Evolutionary conservation across 2,888 invertebrate genomes (phyloP).

Genomic region (Caenorhabditis angaria): DNA sequence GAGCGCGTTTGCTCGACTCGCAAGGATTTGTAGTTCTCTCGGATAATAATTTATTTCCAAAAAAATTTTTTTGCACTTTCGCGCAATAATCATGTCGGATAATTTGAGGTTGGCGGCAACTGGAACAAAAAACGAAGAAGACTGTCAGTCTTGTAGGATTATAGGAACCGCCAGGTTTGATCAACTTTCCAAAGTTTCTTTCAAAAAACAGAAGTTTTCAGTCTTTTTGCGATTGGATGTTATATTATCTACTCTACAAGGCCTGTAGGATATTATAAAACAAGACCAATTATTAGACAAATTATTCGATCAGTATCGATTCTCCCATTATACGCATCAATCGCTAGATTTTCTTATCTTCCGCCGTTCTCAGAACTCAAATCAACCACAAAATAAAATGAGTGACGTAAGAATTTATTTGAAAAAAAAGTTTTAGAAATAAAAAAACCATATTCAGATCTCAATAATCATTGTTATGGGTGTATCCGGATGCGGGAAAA

Average conservation of each 20-base stretch:
- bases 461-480: constrained; percentile 36
- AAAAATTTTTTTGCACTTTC: constrained; percentile 8
- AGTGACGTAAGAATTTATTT: constrained; percentile 20
- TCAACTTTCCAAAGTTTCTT: neutral
- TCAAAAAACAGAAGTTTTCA: constrained; percentile 12
- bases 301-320: constrained; percentile 39
- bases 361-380: constrained; percentile 34
- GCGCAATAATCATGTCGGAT: neutral
- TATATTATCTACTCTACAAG: constrained; percentile 36
- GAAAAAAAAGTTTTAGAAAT: too few relatives aligned
- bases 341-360: constrained; percentile 38
- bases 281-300: constrained; percentile 33
- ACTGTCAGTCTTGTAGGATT: constrained; percentile 38
- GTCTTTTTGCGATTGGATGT: constrained; percentile 39
- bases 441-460: too few relatives aligned
- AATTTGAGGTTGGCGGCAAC: neutral
- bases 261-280: constrained; percentile 40
- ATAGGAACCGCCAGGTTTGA: constrained; percentile 36
- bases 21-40: neutral
- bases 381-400: constrained; percentile 23
- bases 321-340: constrained; percentile 31
- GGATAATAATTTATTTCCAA: neutral
- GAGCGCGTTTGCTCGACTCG: neutral
- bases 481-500: constrained; percentile 47
- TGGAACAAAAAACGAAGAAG: constrained; percentile 19